A percentile compares a stretch with the other conserved stretches of the same genome.
Evolutionary conservation across 2,888 invertebrate genomes (phyloP).

Genomic region (Agrochola lota): DNA sequence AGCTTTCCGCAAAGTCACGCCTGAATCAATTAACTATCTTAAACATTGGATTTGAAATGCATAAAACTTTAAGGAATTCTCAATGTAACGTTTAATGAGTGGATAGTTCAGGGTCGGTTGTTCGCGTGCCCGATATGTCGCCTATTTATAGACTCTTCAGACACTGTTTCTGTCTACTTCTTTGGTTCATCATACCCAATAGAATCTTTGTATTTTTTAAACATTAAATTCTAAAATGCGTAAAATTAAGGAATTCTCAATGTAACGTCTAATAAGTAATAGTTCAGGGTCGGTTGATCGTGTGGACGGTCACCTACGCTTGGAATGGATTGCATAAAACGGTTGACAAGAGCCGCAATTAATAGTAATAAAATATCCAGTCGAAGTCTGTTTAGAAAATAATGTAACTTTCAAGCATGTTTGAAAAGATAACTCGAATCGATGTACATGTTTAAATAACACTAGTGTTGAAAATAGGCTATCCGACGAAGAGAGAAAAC

Average conservation of each 20-base stretch:
- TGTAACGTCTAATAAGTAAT: slow-evolving; percentile 11
- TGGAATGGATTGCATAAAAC: slow-evolving; percentile 51
- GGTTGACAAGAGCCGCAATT: slow-evolving; percentile 35
- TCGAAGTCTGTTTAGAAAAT: neutral
- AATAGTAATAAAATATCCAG: slow-evolving; percentile 7
- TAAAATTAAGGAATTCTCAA: slow-evolving; percentile 31
- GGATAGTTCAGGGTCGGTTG: slow-evolving; percentile 51
- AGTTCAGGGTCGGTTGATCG: slow-evolving; percentile 51
- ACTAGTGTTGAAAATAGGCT: neutral
- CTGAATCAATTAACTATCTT: too few species aligned
- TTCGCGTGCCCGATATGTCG: neutral
- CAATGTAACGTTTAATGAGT: slow-evolving; percentile 11
- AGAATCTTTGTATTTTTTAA: neutral
- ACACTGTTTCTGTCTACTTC: neutral
- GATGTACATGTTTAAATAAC: neutral
- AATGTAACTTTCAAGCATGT: slow-evolving; percentile 18
- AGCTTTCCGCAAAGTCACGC: too few species aligned
- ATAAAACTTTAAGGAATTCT: slow-evolving; percentile 20
- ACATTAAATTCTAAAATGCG: slow-evolving; percentile 2
- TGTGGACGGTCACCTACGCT: slow-evolving; percentile 62
- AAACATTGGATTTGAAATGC: slow-evolving; percentile 2
- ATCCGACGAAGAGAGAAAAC: neutral
- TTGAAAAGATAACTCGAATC: neutral
- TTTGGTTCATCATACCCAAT: neutral
- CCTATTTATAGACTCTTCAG: too few species aligned